Evolutionary conservation across 2,888 invertebrate species (phyloP).

Genomic region (Oscheius sp.): DNA sequence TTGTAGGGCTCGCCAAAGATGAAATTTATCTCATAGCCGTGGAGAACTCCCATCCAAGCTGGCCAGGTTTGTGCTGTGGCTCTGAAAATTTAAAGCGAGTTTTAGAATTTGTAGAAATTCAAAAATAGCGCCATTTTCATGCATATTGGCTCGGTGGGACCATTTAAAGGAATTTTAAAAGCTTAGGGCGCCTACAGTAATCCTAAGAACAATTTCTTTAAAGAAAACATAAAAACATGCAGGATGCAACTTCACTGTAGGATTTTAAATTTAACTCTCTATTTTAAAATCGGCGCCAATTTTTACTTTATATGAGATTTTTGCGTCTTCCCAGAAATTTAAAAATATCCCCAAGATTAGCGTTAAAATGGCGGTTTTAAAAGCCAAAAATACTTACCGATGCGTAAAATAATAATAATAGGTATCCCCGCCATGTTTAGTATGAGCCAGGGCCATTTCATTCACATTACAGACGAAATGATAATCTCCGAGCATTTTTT

Average conservation of each 20-base stretch:
- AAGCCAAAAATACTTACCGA: conserved; percentile 38
- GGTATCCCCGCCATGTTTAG: conserved; percentile 86
- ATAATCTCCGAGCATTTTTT: conserved; percentile 91
- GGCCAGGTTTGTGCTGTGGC: conserved; percentile 82
- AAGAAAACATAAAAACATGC: too few relatives aligned
- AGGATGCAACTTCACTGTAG: too few relatives aligned
- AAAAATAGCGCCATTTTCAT: too few relatives aligned
- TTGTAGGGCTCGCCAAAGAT: conserved; percentile 94
- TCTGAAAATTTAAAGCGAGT: conserved; percentile 43
- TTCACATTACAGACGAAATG: conserved; percentile 86
- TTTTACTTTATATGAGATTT: too few relatives aligned
- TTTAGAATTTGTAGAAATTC: neutral
- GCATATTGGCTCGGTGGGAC: too few relatives aligned
- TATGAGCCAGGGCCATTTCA: conserved; percentile 89
- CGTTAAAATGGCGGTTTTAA: neutral
- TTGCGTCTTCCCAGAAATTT: neutral
- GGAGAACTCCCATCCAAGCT: conserved; percentile 93
- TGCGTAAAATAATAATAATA: conserved; percentile 74
- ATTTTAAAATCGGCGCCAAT: too few relatives aligned
- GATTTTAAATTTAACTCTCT: too few relatives aligned
- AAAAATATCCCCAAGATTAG: neutral
- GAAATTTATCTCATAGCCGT: conserved; percentile 93
- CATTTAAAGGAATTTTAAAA: too few relatives aligned
- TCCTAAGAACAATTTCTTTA: too few relatives aligned
- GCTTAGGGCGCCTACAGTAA: too few relatives aligned